Evolutionary conservation across 2,888 invertebrate genomes (phyloP).

Genomic region (Drosophila flavopinicola): DNA sequence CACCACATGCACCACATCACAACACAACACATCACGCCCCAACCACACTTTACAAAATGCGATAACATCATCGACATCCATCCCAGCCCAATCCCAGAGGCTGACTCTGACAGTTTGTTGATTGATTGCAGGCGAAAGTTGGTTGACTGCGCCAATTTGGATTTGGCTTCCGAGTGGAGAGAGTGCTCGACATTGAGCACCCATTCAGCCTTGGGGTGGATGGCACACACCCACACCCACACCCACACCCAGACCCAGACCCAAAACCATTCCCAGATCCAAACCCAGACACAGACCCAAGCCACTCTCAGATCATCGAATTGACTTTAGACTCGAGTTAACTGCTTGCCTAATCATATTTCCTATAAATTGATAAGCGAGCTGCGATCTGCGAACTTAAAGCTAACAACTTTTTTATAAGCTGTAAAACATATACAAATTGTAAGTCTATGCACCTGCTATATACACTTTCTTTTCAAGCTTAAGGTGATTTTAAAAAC

Average conservation of each 20-base stretch:
- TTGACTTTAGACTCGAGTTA: conserved; percentile 3
- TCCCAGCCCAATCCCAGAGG: conserved; percentile 20
- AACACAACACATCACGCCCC: conserved; percentile 9
- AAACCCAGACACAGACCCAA: neutral
- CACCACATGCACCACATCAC: conserved; percentile 20
- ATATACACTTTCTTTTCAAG: too few species aligned
- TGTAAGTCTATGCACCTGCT: too few species aligned
- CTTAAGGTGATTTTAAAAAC: too few species aligned
- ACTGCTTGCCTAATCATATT: neutral
- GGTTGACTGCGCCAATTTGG: conserved; percentile 56
- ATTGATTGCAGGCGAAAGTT: conserved; percentile 58
- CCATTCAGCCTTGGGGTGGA: neutral
- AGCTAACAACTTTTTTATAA: neutral
- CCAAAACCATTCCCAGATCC: neutral
- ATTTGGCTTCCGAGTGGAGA: conserved; percentile 15
- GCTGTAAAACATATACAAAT: too few species aligned
- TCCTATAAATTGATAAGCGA: neutral
- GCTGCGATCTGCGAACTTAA: neutral
- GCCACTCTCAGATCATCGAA: conserved; percentile 2
- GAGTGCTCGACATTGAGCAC: conserved; percentile 1
- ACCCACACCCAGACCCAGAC: neutral
- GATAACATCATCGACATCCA: conserved; percentile 56
- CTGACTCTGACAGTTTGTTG: conserved; percentile 51
- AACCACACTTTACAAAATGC: conserved; percentile 33
- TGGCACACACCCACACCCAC: neutral